These are phyloP conservation scores for Chitala chitala DNA, from an alignment of 2,113 vertebrate genomes.

Conservation along the genomic window DNA sequence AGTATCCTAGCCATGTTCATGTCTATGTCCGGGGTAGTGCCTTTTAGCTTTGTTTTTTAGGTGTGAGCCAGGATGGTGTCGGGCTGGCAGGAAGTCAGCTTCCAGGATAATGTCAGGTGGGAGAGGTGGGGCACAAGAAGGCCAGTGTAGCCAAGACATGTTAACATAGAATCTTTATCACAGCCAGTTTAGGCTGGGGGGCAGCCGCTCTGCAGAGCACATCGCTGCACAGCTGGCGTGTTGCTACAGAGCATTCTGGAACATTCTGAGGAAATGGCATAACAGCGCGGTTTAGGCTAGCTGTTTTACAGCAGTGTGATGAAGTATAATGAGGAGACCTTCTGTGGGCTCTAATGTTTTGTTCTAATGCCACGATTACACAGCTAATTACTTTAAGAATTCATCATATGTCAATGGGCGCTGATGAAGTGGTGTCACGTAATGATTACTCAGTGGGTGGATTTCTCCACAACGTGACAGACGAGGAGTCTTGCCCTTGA, in stretches of 20 bases:
- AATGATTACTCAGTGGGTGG: constrained; percentile 9
- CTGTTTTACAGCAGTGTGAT: too few relatives aligned
- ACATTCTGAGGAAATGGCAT: too few relatives aligned
- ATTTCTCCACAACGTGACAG: not conserved
- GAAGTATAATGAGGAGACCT: not conserved
- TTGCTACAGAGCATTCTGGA: not conserved
- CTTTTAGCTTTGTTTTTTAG: not conserved
- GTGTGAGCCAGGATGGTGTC: not conserved
- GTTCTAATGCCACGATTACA: not conserved
- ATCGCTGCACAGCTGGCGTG: not conserved
- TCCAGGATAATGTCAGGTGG: not conserved
- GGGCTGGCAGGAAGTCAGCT: not conserved
- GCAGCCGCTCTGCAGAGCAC: not conserved
- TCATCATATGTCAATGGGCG: not conserved
- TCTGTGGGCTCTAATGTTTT: not conserved
- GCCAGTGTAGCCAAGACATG: not conserved
- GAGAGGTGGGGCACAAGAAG: not conserved
- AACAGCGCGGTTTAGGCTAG: too few relatives aligned
- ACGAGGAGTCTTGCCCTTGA: not conserved
- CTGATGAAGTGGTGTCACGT: not conserved
- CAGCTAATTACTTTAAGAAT: not conserved
- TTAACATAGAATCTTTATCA: not conserved
- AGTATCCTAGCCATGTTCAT: not conserved
- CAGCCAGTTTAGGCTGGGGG: too few relatives aligned
- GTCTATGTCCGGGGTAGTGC: not conserved